Evolutionary conservation across 2,888 invertebrate species (phyloP).

Genomic region (Plagodis dolabraria): DNA sequence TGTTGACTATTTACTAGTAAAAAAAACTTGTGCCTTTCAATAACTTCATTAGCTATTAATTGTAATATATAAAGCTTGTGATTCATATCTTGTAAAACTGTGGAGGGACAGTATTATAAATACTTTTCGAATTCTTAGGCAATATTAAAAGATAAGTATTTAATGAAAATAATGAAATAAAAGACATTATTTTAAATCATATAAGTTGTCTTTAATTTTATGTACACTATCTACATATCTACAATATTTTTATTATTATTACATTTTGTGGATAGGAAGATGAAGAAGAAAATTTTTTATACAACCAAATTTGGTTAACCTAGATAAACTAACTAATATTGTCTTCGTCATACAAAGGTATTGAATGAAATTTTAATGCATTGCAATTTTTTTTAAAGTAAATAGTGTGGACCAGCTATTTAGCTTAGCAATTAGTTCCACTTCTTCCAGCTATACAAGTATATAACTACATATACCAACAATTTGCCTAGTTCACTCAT

Average conservation of each 20-base stretch:
- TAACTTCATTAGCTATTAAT: conserved; percentile 35
- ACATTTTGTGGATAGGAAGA: too few relatives aligned
- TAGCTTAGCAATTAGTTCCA: too few relatives aligned
- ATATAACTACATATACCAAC: too few relatives aligned
- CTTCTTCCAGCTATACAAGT: too few relatives aligned
- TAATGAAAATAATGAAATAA: conserved; percentile 74
- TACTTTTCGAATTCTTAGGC: conserved; percentile 58
- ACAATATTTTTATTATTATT: conserved; percentile 4
- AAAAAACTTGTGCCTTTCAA: conserved; percentile 50
- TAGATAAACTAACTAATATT: too few relatives aligned
- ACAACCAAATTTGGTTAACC: too few relatives aligned
- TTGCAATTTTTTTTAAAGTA: too few relatives aligned
- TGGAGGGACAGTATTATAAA: conserved; percentile 64
- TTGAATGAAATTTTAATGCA: too few relatives aligned
- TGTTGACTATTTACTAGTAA: conserved; percentile 1
- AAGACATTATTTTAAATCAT: conserved; percentile 83
- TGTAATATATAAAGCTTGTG: conserved; percentile 41
- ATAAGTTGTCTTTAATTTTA: conserved; percentile 55
- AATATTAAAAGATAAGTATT: conserved; percentile 57
- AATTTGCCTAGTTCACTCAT: conserved; percentile 71
- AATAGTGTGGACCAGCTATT: too few relatives aligned
- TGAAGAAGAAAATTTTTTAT: too few relatives aligned
- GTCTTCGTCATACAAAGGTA: too few relatives aligned
- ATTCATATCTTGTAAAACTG: conserved; percentile 46
- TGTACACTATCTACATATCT: conserved; percentile 46